phyloP scores from a whole-genome alignment of 2,113 vertebrate species.

The Prinia subflava region DNA sequence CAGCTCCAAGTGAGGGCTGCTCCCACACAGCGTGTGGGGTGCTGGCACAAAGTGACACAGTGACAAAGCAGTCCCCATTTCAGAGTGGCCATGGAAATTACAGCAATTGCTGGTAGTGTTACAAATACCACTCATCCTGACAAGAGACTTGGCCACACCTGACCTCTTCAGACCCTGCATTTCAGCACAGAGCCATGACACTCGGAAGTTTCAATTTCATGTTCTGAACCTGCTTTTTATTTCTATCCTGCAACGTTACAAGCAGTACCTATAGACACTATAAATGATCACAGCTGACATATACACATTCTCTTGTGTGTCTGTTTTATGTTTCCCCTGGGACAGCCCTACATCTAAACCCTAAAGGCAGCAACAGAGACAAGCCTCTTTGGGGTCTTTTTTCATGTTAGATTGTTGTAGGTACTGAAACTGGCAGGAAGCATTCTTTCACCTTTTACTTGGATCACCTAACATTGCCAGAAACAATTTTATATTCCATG shows the following conservation, averaged over 20 bases:
- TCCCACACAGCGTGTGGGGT: fast-evolving
- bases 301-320: not conserved
- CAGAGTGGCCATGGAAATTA: not conserved
- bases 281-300: not conserved
- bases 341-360: not conserved
- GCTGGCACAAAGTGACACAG: not conserved
- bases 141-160: not conserved
- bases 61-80: not conserved
- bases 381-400: fast-evolving
- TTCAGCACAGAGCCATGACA: not conserved
- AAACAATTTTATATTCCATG: not conserved
- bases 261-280: not conserved
- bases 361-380: fast-evolving
- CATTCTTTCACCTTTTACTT: not conserved
- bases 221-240: not conserved
- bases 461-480: not conserved
- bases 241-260: not conserved
- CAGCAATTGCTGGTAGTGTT: not conserved
- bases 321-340: not conserved
- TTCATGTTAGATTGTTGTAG: not conserved
- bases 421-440: not conserved
- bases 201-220: not conserved
- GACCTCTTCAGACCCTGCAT: not conserved
- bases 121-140: not conserved
- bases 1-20: not conserved